phyloP scores from a whole-genome alignment of 2,797 vertebrate genomes.

The Cuculus canorus region DNA sequence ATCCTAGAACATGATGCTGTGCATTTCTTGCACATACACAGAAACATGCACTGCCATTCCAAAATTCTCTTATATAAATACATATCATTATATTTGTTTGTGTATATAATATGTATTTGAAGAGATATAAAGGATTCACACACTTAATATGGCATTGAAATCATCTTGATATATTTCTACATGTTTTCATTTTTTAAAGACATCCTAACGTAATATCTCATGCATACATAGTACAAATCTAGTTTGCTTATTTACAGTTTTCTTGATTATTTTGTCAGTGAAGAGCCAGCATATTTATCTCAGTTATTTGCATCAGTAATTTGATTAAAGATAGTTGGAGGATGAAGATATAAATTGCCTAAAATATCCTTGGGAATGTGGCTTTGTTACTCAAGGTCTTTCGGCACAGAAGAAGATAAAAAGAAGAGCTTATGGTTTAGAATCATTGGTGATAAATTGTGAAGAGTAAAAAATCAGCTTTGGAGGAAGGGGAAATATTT shows the following conservation, averaged over 20 bases:
- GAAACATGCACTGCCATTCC: background rate
- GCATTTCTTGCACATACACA: background rate
- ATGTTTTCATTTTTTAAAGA: background rate
- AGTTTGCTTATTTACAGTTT: constrained; percentile 53
- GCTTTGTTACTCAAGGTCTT: constrained; percentile 52
- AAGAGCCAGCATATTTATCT: constrained; percentile 29
- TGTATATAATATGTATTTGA: background rate
- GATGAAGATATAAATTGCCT: background rate
- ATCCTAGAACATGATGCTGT: background rate
- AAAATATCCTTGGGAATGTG: constrained; percentile 40
- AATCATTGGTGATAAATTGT: constrained; percentile 44
- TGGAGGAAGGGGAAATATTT: constrained; percentile 45
- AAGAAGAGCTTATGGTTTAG: constrained; percentile 53
- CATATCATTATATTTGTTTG: background rate
- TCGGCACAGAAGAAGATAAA: constrained; percentile 45
- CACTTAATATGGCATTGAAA: background rate
- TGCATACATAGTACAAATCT: background rate
- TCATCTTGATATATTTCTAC: constrained; percentile 2
- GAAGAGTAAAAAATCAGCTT: constrained; percentile 60
- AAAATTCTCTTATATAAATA: background rate
- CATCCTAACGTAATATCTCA: background rate
- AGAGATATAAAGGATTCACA: background rate
- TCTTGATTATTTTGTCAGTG: constrained; percentile 38
- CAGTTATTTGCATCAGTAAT: constrained; percentile 56
- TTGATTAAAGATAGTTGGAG: constrained; percentile 47